Conservation (phyloP, 2,113 vertebrate species). For the Arothron firmamentum region DNA sequence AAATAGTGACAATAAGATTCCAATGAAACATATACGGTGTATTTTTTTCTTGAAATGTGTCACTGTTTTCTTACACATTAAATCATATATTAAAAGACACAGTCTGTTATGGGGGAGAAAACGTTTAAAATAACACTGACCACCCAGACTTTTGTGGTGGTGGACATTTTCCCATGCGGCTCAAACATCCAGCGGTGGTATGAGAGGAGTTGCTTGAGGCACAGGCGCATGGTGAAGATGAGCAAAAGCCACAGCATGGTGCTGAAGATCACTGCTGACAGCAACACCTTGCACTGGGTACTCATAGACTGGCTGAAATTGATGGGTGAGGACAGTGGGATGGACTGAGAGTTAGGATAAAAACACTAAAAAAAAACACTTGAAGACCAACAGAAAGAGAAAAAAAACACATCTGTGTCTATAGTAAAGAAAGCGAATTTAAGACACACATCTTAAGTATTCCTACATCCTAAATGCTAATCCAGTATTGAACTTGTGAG, state of each 20-base stretch:
- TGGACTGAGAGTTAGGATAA: too few species aligned
- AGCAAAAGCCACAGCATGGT: slow-evolving; percentile 85
- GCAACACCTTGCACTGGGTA: slow-evolving; percentile 73
- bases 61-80: background rate
- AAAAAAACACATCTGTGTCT: background rate
- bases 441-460: too few species aligned
- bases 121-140: slow-evolving; percentile 62
- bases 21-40: too few species aligned
- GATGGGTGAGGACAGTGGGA: background rate
- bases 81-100: background rate
- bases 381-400: background rate
- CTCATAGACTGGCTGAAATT: slow-evolving; percentile 74
- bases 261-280: slow-evolving; percentile 83
- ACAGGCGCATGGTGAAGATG: slow-evolving; percentile 86
- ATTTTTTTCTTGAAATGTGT: background rate
- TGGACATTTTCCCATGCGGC: slow-evolving; percentile 82
- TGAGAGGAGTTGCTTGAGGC: slow-evolving; percentile 85
- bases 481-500: too few species aligned
- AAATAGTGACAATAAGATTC: too few species aligned
- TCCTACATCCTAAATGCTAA: too few species aligned
- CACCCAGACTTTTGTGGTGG: slow-evolving; percentile 88
- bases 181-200: slow-evolving; percentile 91
- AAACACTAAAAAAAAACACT: background rate
- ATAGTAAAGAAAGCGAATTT: background rate
- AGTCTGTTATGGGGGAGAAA: background rate